phyloP scores from a whole-genome alignment of 2,888 invertebrate genomes.

The Adineta ricciae region DNA sequence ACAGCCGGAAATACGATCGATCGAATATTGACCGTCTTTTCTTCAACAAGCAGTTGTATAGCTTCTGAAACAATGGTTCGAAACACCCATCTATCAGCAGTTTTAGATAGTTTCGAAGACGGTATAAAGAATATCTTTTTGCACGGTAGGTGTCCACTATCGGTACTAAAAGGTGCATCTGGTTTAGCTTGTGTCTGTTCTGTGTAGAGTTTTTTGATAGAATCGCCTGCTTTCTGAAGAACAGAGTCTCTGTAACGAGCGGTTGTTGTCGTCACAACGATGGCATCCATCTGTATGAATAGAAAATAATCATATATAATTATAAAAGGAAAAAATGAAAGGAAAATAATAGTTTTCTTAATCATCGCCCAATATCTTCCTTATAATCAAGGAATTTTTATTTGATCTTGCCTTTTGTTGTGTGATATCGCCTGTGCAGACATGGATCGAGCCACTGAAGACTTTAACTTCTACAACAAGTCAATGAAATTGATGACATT shows the following conservation, averaged over 20 bases:
- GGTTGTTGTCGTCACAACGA: background rate
- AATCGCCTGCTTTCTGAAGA: background rate
- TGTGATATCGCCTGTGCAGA: background rate
- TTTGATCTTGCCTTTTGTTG: background rate
- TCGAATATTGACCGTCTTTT: background rate
- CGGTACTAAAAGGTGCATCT: background rate
- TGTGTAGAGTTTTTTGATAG: background rate
- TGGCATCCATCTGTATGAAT: background rate
- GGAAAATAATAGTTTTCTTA: no score
- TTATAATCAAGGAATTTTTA: no score
- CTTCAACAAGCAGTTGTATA: background rate
- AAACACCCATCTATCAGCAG: background rate
- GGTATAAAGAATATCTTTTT: background rate
- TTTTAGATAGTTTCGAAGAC: background rate
- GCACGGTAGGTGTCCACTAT: background rate
- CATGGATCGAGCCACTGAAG: no score
- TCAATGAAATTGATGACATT: no score
- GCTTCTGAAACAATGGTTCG: background rate
- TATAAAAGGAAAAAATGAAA: no score
- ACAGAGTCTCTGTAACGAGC: background rate
- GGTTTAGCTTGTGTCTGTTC: background rate
- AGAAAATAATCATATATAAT: no score
- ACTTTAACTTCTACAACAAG: no score
- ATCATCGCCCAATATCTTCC: no score
- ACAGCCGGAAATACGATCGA: background rate